Evolutionary conservation across 2,888 invertebrate genomes (phyloP).

Genomic region (Epinotia ramella): DNA sequence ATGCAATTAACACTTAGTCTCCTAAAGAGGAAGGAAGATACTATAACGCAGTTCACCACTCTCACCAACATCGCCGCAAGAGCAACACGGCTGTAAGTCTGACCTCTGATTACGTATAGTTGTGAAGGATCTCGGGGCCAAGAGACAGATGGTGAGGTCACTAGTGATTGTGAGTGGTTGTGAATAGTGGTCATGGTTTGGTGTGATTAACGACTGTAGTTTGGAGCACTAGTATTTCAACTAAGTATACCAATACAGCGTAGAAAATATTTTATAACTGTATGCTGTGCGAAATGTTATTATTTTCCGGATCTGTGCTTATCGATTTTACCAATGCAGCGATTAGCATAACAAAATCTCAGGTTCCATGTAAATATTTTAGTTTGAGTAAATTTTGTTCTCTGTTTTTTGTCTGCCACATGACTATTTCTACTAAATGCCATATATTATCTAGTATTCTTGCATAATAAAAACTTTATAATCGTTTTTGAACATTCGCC

Average conservation of each 20-base stretch:
- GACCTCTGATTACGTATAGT: not conserved
- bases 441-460: too few species aligned
- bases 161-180: not conserved
- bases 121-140: not conserved
- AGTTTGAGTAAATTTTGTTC: not conserved
- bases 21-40: conserved; percentile 8
- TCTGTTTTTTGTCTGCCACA: not conserved
- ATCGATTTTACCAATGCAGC: not conserved
- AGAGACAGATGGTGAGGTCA: not conserved
- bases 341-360: too few species aligned
- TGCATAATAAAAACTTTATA: not conserved
- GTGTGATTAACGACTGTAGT: not conserved
- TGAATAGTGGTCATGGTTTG: not conserved
- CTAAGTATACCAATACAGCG: too few species aligned
- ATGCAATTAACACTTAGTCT: conserved; percentile 15
- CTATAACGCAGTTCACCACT: not conserved
- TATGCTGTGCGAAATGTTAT: not conserved
- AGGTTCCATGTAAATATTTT: not conserved
- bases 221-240: not conserved
- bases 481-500: not conserved
- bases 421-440: too few species aligned
- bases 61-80: not conserved
- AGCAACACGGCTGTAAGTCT: not conserved
- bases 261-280: too few species aligned
- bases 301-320: not conserved